A percentile compares a stretch with the other conserved stretches of the same genome.
These are phyloP conservation scores for Aegithalos caudatus DNA, from an alignment of 2,113 vertebrate genomes.

Conservation along the genomic window DNA sequence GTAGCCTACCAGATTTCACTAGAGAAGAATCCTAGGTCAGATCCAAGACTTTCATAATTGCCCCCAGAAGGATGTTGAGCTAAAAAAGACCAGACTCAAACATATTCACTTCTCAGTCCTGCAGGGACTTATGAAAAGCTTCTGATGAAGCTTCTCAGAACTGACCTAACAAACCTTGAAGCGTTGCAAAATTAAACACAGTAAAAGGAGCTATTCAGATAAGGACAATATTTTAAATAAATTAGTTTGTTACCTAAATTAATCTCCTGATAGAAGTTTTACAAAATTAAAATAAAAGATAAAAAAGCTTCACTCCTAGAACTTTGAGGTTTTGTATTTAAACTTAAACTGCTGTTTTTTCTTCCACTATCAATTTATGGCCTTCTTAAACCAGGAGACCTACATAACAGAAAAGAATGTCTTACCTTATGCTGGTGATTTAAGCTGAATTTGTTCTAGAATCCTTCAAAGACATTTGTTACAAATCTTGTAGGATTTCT, in stretches of 20 bases:
- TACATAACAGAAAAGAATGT: background rate
- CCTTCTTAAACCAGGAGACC: background rate
- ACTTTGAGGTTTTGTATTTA: background rate
- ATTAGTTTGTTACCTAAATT: background rate
- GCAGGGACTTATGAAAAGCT: background rate
- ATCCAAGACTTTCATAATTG: background rate
- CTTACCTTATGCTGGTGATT: background rate
- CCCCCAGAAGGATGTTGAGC: background rate
- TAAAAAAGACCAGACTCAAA: background rate
- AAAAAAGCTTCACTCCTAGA: background rate
- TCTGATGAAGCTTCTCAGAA: too few species aligned
- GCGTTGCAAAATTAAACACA: background rate
- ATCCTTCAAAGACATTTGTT: background rate
- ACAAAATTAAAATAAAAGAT: background rate
- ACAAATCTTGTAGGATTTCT: background rate
- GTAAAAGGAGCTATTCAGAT: background rate
- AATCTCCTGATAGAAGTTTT: background rate
- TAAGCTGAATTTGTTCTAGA: background rate
- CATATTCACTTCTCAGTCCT: background rate
- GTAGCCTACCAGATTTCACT: background rate
- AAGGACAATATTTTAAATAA: background rate
- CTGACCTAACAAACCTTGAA: background rate
- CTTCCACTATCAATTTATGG: background rate
- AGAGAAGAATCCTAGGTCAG: background rate
- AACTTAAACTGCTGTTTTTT: background rate